These are phyloP conservation scores for Craseonycteris thonglongyai DNA, from an alignment of 2,113 vertebrate species.

Conservation along the genomic window DNA sequence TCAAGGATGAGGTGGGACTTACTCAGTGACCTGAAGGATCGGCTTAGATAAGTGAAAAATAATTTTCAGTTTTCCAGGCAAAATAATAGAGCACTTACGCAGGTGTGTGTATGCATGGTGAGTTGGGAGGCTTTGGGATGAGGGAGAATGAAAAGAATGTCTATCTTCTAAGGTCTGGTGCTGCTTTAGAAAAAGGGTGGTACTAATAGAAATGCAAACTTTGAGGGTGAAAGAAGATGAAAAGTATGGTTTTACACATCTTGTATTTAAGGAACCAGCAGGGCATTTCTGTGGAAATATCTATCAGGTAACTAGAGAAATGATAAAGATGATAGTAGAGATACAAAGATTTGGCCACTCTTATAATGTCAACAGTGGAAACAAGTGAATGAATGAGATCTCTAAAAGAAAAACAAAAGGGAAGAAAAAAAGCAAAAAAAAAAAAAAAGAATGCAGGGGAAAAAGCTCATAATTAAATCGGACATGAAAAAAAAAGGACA, in stretches of 20 bases:
- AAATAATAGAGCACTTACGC: not conserved
- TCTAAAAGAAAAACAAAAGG: not conserved
- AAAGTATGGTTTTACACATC: not conserved
- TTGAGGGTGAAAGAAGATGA: not conserved
- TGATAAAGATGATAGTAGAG: not conserved
- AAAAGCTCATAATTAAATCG: not conserved
- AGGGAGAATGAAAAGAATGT: not conserved
- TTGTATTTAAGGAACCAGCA: not conserved
- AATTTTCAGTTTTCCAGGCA: not conserved
- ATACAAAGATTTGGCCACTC: not conserved
- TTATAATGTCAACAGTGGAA: not conserved
- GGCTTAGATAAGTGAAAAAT: not conserved
- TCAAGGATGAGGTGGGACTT: not conserved
- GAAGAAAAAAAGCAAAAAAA: not conserved
- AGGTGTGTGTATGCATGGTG: fast-evolving
- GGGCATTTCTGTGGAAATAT: not conserved
- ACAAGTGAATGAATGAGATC: not conserved
- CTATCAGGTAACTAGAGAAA: not conserved
- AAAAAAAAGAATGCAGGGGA: not conserved
- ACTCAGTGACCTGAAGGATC: too few relatives aligned
- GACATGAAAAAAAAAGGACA: not conserved
- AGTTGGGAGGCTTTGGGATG: not conserved
- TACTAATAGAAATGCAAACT: not conserved
- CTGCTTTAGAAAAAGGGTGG: not conserved
- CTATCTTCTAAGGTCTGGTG: not conserved